Evolutionary conservation across 2,113 vertebrate genomes (phyloP).

Genomic region (Caranx melampygus): DNA sequence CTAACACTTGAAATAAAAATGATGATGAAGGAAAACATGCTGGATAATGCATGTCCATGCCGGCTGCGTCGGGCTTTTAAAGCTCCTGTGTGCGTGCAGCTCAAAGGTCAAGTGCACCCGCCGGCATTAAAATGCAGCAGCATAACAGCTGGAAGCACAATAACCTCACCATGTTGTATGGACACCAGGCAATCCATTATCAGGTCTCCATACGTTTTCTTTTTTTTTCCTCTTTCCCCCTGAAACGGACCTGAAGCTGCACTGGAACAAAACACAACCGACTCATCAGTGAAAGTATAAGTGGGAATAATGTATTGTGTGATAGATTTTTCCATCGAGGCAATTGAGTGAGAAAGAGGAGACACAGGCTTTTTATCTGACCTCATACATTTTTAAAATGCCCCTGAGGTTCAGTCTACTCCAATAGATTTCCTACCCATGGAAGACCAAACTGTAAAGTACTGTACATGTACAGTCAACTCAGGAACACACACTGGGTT

Average conservation of each 20-base stretch:
- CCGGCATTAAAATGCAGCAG: slow-evolving; percentile 46
- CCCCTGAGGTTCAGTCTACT: not conserved
- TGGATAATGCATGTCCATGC: slow-evolving; percentile 26
- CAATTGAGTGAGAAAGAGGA: not conserved
- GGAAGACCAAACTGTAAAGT: not conserved
- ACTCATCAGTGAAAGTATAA: not conserved
- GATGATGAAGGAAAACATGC: slow-evolving; percentile 14
- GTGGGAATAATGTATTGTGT: not conserved
- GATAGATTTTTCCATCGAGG: not conserved
- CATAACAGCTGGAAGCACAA: slow-evolving; percentile 49
- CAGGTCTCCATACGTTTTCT: slow-evolving; percentile 10
- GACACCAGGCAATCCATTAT: slow-evolving; percentile 32
- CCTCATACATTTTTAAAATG: not conserved
- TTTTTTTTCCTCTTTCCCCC: not conserved
- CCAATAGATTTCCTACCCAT: not conserved
- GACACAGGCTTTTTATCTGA: not conserved
- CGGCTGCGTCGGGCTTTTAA: slow-evolving; percentile 24
- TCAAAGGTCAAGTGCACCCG: slow-evolving; percentile 47
- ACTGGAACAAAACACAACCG: slow-evolving; percentile 2
- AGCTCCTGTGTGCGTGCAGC: slow-evolving; percentile 19
- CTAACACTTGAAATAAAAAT: slow-evolving; percentile 4
- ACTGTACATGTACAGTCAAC: not conserved
- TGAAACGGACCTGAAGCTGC: slow-evolving; percentile 32
- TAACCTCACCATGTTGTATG: slow-evolving; percentile 4
- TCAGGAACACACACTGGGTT: no score